Base-by-base conservation (phyloP, 2,888 invertebrate species). In the Cremastinae sp. region DNA sequence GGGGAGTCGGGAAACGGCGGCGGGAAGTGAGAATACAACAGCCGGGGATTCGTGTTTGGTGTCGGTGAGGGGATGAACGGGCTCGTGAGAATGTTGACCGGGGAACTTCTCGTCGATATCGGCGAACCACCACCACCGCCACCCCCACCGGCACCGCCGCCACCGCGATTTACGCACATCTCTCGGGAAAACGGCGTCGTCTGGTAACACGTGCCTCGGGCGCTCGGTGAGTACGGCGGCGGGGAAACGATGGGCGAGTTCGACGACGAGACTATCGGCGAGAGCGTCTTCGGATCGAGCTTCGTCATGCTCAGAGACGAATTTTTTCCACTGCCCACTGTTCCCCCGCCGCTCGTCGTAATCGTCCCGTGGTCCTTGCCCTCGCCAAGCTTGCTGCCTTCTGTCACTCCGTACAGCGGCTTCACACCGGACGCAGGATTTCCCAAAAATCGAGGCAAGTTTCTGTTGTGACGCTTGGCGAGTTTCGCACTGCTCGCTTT, bases 381-480 rank as follows among this genome's bases (percentile, higher is more conserved):
- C 41, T 80, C 62, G 64, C 68, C 68, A 2, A 81, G 81, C 38
- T 80, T 83, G 87, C 51, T 86, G 0, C 91, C 91, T 1, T 90
- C 90, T 47, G 89, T 87, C 0, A 92, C 90, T 7, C 91, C 91
- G 78, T 92, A 93, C 91, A 93, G 91, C 0, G 93, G 92, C 76
- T 93, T 93, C 0, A 93, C 93, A 0, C 93, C 92, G 0, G 92
- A 92, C 0, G 92, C 91, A 0, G 93, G 93, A 82, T 92, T 92
- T 0, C 92, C 92, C 34, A 81, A 61, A 51, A 74, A 80, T 72
- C 79, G 68, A 0, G 76, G 78, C 0, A 72, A 90, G 76, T 92
- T 92, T 20, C 92, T 85, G 87, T 92, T 93, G 80, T 92, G 92
- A 73, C 93, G 92, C 81, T 92, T 92, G 1, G 92, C 91, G 2